These are phyloP conservation scores for Drosophila pseudoobscura DNA, from an alignment of 1,140 invertebrate species.

Conservation along the genomic window DNA sequence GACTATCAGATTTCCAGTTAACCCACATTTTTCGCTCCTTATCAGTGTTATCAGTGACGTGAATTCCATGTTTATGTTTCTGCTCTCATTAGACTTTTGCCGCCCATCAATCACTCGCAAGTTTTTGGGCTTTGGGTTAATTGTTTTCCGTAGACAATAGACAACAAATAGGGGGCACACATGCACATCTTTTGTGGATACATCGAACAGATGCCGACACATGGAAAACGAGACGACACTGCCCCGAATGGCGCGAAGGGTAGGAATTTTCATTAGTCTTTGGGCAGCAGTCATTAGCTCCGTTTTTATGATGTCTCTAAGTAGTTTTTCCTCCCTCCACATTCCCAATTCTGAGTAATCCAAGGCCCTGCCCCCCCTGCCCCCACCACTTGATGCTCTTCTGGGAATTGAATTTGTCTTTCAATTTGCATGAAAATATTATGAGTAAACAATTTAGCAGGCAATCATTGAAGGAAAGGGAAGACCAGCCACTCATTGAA, in stretches of 20 bases:
- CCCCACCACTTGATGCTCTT: neutral
- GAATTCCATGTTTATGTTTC: constrained; percentile 10
- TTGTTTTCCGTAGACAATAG: constrained; percentile 58
- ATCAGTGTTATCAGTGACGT: constrained; percentile 28
- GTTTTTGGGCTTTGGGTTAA: constrained; percentile 48
- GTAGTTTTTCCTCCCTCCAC: constrained; percentile 35
- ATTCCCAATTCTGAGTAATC: neutral
- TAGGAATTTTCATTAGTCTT: constrained; percentile 65
- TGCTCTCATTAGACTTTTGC: constrained; percentile 51
- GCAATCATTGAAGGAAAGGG: no score
- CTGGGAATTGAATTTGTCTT: constrained; percentile 18
- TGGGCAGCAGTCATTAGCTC: constrained; percentile 63
- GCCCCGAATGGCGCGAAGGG: constrained; percentile 34
- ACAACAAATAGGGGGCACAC: constrained; percentile 30
- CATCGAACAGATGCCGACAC: constrained; percentile 20
- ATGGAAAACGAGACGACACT: constrained; percentile 4
- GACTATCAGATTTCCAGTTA: constrained; percentile 25
- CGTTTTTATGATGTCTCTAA: constrained; percentile 52
- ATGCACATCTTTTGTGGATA: constrained; percentile 18
- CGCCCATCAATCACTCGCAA: constrained; percentile 59
- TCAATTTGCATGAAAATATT: constrained; percentile 9
- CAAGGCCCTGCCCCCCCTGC: neutral
- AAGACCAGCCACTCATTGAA: no score
- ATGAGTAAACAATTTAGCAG: neutral
- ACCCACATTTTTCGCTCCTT: constrained; percentile 35